A percentile compares a stretch with the other conserved stretches of the same genome.
These are phyloP conservation scores for Drosophila albomicans DNA, from an alignment of 1,140 invertebrate genomes.

Conservation along the genomic window DNA sequence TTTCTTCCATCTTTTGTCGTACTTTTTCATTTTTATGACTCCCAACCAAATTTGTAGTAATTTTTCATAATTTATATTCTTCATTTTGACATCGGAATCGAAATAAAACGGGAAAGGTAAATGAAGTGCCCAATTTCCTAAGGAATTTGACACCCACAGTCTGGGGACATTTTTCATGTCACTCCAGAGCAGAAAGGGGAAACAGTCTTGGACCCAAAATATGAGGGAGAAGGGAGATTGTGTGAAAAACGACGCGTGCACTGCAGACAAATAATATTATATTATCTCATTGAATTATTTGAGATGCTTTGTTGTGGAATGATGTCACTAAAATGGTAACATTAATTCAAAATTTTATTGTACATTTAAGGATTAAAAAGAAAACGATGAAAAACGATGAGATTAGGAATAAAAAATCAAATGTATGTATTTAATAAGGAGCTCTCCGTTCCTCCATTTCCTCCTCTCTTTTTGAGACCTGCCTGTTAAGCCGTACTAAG, in stretches of 20 bases:
- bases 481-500: slow-evolving; percentile 60
- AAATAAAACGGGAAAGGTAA: slow-evolving; percentile 57
- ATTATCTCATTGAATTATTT: slow-evolving; percentile 19
- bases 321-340: slow-evolving; percentile 31
- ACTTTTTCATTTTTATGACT: slow-evolving; percentile 12
- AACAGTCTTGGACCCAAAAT: background rate
- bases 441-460: background rate
- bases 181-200: slow-evolving; percentile 31
- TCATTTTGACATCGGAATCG: slow-evolving; percentile 27
- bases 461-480: background rate
- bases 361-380: slow-evolving; percentile 33
- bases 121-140: slow-evolving; percentile 76
- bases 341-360: slow-evolving; percentile 22
- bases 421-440: slow-evolving; percentile 33
- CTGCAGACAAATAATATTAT: slow-evolving; percentile 28
- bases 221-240: slow-evolving; percentile 11
- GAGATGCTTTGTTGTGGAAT: slow-evolving; percentile 6
- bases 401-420: slow-evolving; percentile 7
- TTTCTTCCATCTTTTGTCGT: background rate
- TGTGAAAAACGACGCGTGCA: slow-evolving; percentile 62
- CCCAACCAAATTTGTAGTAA: slow-evolving; percentile 50
- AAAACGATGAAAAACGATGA: slow-evolving; percentile 7
- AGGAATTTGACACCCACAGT: slow-evolving; percentile 66
- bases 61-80: slow-evolving; percentile 64
- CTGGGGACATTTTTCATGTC: slow-evolving; percentile 59